Evolutionary conservation across 2,888 invertebrate species (phyloP).

Genomic region (Drosophila kuntzei): DNA sequence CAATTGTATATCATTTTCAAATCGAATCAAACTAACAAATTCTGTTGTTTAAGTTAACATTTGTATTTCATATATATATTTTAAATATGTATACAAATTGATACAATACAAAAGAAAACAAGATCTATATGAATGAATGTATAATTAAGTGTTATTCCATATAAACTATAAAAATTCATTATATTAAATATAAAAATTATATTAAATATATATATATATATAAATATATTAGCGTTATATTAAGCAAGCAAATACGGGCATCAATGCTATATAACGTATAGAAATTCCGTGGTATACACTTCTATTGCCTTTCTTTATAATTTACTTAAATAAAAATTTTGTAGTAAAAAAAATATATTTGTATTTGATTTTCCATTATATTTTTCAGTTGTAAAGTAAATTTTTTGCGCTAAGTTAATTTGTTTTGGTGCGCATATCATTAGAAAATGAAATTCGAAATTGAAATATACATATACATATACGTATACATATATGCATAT

Average conservation of each 20-base stretch:
- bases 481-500: slow-evolving; percentile 68
- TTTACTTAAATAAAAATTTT: slow-evolving; percentile 74
- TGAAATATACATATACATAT: slow-evolving; percentile 45
- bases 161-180: slow-evolving; percentile 80
- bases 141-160: slow-evolving; percentile 84
- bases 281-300: slow-evolving; percentile 72
- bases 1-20: slow-evolving; percentile 10
- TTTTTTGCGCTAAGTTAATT: slow-evolving; percentile 63
- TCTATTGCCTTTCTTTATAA: slow-evolving; percentile 78
- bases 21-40: slow-evolving; percentile 28
- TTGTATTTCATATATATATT: slow-evolving; percentile 57
- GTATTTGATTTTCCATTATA: slow-evolving; percentile 30
- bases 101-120: slow-evolving; percentile 36
- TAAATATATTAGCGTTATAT: slow-evolving; percentile 70
- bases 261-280: slow-evolving; percentile 63
- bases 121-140: slow-evolving; percentile 76
- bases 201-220: slow-evolving; percentile 31
- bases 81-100: slow-evolving; percentile 67
- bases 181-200: slow-evolving; percentile 72
- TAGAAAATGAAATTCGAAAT: slow-evolving; percentile 68
- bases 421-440: slow-evolving; percentile 77
- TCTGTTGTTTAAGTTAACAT: slow-evolving; percentile 35
- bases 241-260: slow-evolving; percentile 67
- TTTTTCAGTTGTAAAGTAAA: slow-evolving; percentile 37
- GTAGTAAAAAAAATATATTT: slow-evolving; percentile 50